Percentiles rank a stretch among this genome's conserved stretches.
These are phyloP conservation scores for Sinohyriopsis cumingii DNA, from an alignment of 2,888 invertebrate species.

Conservation along the genomic window DNA sequence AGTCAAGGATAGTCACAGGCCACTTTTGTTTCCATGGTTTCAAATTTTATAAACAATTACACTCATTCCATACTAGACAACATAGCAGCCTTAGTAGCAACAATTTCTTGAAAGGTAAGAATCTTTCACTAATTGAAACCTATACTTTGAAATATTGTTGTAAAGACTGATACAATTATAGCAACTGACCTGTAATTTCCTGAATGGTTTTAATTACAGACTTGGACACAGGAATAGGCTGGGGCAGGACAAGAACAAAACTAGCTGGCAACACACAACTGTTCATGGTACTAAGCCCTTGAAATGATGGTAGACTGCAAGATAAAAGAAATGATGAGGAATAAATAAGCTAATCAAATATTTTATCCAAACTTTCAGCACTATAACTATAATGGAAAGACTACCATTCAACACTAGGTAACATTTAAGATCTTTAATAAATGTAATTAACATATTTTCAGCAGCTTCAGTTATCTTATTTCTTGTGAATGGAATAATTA, in stretches of 20 bases:
- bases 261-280: conserved; percentile 92
- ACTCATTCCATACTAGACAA: too few relatives aligned
- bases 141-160: not conserved
- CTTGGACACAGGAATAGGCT: conserved; percentile 89
- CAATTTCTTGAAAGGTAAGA: too few relatives aligned
- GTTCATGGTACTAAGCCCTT: conserved; percentile 85
- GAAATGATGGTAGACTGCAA: conserved; percentile 84
- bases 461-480: too few relatives aligned
- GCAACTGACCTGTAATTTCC: conserved; percentile 68
- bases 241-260: conserved; percentile 87
- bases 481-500: too few relatives aligned
- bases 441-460: too few relatives aligned
- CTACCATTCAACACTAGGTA: not conserved
- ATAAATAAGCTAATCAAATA: not conserved
- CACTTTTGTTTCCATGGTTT: too few relatives aligned
- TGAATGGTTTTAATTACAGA: conserved; percentile 82
- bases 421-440: too few relatives aligned
- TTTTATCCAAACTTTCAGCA: not conserved
- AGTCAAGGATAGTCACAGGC: too few relatives aligned
- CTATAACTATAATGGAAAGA: not conserved
- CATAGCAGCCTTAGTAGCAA: too few relatives aligned
- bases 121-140: not conserved
- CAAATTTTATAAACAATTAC: too few relatives aligned
- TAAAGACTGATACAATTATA: too few relatives aligned
- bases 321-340: not conserved